Evolutionary conservation across 2,113 vertebrate genomes (phyloP).

Genomic region (Pithys albifrons): DNA sequence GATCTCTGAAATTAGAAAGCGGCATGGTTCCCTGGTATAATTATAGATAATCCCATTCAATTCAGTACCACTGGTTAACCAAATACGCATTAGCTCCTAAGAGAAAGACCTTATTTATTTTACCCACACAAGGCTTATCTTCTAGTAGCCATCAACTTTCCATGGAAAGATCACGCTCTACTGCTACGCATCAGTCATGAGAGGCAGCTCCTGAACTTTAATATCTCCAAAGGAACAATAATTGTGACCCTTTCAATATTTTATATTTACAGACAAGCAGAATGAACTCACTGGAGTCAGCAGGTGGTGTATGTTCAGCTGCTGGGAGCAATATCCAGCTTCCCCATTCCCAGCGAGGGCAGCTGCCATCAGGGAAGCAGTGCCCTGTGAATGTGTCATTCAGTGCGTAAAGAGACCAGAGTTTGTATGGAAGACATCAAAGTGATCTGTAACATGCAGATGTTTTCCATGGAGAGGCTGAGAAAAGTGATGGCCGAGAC

Average conservation of each 20-base stretch:
- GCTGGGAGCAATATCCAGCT: background rate
- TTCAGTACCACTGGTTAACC: background rate
- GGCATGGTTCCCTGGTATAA: background rate
- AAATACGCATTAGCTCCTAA: background rate
- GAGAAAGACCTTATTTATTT: background rate
- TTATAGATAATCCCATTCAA: background rate
- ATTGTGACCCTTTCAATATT: background rate
- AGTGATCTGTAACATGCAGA: background rate
- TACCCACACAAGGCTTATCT: background rate
- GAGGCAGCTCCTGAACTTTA: slow-evolving; percentile 6
- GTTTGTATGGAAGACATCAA: background rate
- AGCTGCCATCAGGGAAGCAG: slow-evolving; percentile 19
- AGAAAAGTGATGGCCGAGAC: background rate
- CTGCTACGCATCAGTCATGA: background rate
- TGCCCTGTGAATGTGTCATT: slow-evolving; percentile 21
- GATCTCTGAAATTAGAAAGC: background rate
- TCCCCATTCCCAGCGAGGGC: background rate
- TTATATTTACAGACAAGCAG: background rate
- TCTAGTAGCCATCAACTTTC: background rate
- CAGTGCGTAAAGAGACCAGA: background rate
- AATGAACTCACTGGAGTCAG: slow-evolving; percentile 30
- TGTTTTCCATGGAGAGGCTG: slow-evolving; percentile 25
- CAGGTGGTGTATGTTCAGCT: slow-evolving; percentile 45
- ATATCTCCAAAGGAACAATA: slow-evolving; percentile 48
- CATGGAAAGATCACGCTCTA: background rate